These are phyloP conservation scores for Pristionchus entomophagus DNA, from an alignment of 2,888 invertebrate species.

Conservation along the genomic window DNA sequence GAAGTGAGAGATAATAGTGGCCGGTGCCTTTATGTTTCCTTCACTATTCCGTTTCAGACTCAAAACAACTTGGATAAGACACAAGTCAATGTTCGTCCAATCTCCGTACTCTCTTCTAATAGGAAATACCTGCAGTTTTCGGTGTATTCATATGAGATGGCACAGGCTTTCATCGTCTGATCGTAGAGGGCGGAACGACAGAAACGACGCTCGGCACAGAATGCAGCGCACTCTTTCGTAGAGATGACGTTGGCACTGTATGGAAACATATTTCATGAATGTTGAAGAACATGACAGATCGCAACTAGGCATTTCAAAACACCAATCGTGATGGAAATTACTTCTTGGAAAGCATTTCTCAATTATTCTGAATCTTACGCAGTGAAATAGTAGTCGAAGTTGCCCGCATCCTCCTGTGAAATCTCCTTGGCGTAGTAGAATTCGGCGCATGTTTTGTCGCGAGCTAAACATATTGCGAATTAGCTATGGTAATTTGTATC, in stretches of 20 bases:
- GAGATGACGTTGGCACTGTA: conserved; percentile 64
- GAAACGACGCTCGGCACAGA: conserved; percentile 72
- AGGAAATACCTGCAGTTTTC: conserved; percentile 62
- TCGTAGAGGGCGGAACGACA: conserved; percentile 73
- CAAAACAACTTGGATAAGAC: no score
- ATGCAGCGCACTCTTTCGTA: conserved; percentile 69
- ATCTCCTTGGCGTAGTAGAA: not conserved
- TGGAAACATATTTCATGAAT: not conserved
- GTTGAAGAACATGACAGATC: not conserved
- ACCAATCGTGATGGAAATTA: not conserved
- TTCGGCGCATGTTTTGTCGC: not conserved
- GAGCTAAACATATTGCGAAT: no score
- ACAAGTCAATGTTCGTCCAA: no score
- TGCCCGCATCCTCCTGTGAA: not conserved
- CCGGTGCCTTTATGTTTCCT: no score
- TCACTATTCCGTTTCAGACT: no score
- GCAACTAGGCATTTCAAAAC: not conserved
- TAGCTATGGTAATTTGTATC: no score
- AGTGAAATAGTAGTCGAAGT: conserved; percentile 42
- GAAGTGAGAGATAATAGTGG: no score
- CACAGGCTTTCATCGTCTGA: conserved; percentile 65
- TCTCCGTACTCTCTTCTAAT: no score
- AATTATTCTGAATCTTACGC: conserved; percentile 17
- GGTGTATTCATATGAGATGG: conserved; percentile 68
- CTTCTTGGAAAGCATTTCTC: not conserved